phyloP scores from a whole-genome alignment of 2,797 vertebrate species.

The Amblyraja radiata region DNA sequence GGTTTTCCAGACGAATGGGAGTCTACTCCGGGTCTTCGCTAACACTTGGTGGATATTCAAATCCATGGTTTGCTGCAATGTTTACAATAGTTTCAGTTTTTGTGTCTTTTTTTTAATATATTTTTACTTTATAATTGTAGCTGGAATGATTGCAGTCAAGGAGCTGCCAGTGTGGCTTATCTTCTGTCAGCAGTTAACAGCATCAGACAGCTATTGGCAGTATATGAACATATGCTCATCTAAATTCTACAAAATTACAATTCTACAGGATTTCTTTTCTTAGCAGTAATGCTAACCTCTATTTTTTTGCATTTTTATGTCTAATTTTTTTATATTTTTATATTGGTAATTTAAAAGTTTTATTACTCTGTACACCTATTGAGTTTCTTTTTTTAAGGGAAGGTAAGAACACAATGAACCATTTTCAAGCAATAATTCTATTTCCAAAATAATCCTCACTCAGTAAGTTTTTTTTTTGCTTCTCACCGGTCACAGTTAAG shows the following conservation, averaged over 20 bases:
- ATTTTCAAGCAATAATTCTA: constrained; percentile 67
- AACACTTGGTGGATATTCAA: constrained; percentile 27
- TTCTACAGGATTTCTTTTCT: constrained; percentile 81
- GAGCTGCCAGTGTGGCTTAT: constrained; percentile 78
- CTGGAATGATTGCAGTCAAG: constrained; percentile 82
- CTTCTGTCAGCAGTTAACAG: constrained; percentile 61
- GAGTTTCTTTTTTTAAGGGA: constrained; percentile 67
- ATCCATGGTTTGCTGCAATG: constrained; percentile 49
- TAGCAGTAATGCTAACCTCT: constrained; percentile 76
- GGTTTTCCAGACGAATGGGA: not conserved
- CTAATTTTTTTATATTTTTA: constrained; percentile 70
- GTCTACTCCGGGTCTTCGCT: not conserved
- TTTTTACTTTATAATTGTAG: constrained; percentile 48
- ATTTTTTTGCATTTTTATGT: constrained; percentile 61
- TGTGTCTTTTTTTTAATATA: constrained; percentile 52
- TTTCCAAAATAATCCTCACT: constrained; percentile 49
- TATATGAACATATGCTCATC: constrained; percentile 86
- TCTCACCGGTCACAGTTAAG: constrained; percentile 58
- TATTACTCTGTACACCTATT: constrained; percentile 79
- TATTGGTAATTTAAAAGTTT: constrained; percentile 93
- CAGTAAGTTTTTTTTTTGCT: constrained; percentile 51
- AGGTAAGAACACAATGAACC: constrained; percentile 56
- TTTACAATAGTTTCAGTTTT: constrained; percentile 50
- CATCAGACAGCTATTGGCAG: constrained; percentile 64
- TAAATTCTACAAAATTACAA: constrained; percentile 96